These are phyloP conservation scores for Pseudococcus viburni DNA, from an alignment of 2,888 invertebrate genomes.

Conservation along the genomic window DNA sequence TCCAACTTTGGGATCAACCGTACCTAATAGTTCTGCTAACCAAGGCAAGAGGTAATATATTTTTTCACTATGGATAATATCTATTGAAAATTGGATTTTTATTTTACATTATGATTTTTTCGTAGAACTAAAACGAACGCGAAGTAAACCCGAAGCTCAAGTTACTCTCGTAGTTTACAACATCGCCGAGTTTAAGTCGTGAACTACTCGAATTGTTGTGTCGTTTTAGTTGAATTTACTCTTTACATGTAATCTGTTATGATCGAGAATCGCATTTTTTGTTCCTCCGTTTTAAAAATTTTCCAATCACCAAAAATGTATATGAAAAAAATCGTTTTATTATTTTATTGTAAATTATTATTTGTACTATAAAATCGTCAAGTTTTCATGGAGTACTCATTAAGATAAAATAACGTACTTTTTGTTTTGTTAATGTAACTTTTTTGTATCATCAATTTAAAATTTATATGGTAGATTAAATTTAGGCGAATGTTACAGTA, in stretches of 20 bases:
- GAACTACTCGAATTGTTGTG: constrained; percentile 21
- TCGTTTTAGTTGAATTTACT: constrained; percentile 44
- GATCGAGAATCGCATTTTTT: constrained; percentile 2
- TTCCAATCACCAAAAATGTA: not conserved
- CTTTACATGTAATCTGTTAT: constrained; percentile 5
- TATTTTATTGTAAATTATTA: constrained; percentile 35
- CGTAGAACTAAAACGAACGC: not conserved
- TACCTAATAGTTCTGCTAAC: constrained; percentile 37
- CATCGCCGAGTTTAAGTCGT: not conserved
- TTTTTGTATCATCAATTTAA: constrained; percentile 55
- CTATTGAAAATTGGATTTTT: not conserved
- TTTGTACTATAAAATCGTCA: constrained; percentile 15
- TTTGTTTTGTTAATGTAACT: constrained; percentile 20
- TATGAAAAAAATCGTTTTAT: not conserved
- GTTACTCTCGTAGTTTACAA: not conserved
- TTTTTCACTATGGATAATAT: not conserved
- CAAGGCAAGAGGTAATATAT: not conserved
- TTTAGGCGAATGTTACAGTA: constrained; percentile 21
- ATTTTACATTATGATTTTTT: not conserved
- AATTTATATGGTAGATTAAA: constrained; percentile 44
- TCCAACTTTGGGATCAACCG: constrained; percentile 51
- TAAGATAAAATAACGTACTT: not conserved
- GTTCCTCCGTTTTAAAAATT: constrained; percentile 11
- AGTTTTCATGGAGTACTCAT: not conserved
- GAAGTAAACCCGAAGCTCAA: constrained; percentile 7